phyloP scores from a whole-genome alignment of 92 coral and sea anemone genomes.

The Palythoa caribaeorum region DNA sequence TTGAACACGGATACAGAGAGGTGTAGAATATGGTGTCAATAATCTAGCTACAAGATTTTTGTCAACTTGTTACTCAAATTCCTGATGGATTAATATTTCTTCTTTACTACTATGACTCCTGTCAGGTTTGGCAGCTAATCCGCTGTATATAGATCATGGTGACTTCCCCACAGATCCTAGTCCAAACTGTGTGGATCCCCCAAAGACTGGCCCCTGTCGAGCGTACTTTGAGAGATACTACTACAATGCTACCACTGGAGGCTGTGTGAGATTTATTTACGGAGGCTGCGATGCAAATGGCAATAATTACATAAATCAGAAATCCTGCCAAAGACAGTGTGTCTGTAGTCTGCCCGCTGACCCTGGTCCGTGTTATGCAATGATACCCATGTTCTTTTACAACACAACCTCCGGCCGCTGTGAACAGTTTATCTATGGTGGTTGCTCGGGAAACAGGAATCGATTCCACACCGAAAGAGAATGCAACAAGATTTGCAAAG shows the following conservation, averaged over 20 bases:
- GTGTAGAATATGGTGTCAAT: too few species aligned
- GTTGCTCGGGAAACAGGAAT: not conserved
- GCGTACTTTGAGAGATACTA: constrained; percentile 1
- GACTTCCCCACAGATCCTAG: too few species aligned
- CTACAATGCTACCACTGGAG: not conserved
- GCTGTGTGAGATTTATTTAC: not conserved
- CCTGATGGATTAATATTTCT: too few species aligned
- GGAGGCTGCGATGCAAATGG: constrained; percentile 25
- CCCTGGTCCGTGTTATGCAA: not conserved
- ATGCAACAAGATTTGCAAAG: not conserved
- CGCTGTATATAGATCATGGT: not conserved
- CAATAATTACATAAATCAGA: not conserved
- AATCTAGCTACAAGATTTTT: too few species aligned
- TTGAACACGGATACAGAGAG: too few species aligned
- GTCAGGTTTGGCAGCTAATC: not conserved
- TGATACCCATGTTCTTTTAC: not conserved
- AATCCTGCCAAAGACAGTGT: not conserved
- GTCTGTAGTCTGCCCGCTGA: not conserved
- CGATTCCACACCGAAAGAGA: not conserved
- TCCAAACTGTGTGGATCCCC: constrained; percentile 7
- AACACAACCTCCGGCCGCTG: constrained; percentile 1
- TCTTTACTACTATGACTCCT: too few species aligned
- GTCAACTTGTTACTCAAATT: too few species aligned
- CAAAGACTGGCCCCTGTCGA: constrained; percentile 19
- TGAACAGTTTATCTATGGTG: constrained; percentile 12